These are phyloP conservation scores for Tholera decimalis DNA, from an alignment of 2,888 invertebrate species.

Conservation along the genomic window DNA sequence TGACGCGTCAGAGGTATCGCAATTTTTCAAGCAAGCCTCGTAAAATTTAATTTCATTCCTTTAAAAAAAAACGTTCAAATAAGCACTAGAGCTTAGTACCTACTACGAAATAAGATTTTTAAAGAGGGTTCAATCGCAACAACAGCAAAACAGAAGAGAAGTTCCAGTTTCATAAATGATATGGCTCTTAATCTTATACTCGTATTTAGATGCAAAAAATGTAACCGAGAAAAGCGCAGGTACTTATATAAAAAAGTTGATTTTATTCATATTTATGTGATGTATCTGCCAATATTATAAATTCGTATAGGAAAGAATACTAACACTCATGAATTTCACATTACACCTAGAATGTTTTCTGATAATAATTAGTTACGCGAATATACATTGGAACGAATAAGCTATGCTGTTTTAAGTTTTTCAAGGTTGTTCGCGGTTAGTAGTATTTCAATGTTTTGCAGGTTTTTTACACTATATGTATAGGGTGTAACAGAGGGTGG, in stretches of 20 bases:
- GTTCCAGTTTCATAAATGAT: conserved; percentile 19
- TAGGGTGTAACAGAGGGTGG: no score
- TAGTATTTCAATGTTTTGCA: conserved; percentile 8
- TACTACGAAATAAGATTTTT: conserved; percentile 17
- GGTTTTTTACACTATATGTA: neutral
- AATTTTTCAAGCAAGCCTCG: neutral
- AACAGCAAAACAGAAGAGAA: conserved; percentile 20
- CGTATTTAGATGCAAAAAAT: conserved; percentile 27
- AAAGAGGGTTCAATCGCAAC: conserved; percentile 24
- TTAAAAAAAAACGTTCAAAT: neutral
- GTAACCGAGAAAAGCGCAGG: conserved; percentile 1
- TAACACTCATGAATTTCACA: conserved; percentile 15
- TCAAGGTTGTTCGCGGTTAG: conserved; percentile 26
- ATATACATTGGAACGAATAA: conserved; percentile 47
- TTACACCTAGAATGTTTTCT: conserved; percentile 38
- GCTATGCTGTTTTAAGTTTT: conserved; percentile 22
- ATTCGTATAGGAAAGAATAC: conserved; percentile 12
- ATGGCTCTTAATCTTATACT: conserved; percentile 26
- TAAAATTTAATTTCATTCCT: neutral
- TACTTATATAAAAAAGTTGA: conserved; percentile 19
- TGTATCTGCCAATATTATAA: conserved; percentile 12
- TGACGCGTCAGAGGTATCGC: neutral
- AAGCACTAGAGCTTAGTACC: conserved; percentile 12
- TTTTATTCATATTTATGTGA: conserved; percentile 20
- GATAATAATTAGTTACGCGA: conserved; percentile 55